These are phyloP conservation scores for Pomacea canaliculata DNA, from an alignment of 2,888 invertebrate genomes.

Conservation along the genomic window DNA sequence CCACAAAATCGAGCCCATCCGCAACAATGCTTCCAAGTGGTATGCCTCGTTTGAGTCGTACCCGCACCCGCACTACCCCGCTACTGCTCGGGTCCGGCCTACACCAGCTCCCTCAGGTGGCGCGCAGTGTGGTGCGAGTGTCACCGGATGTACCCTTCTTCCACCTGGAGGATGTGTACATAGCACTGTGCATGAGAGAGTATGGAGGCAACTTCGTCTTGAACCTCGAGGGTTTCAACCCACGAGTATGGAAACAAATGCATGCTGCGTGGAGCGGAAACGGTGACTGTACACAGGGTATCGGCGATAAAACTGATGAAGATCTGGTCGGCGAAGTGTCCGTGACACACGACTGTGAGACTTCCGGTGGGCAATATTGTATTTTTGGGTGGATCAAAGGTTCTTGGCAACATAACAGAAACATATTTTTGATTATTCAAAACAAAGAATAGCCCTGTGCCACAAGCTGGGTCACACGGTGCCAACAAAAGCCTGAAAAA, in stretches of 20 bases:
- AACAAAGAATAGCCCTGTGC: too few relatives aligned
- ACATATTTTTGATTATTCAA: too few relatives aligned
- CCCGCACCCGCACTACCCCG: slow-evolving; percentile 46
- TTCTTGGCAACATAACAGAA: too few relatives aligned
- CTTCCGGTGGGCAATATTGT: too few relatives aligned
- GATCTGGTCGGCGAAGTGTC: slow-evolving; percentile 11
- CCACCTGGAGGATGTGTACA: slow-evolving; percentile 58
- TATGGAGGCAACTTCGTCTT: slow-evolving; percentile 37
- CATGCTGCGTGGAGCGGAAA: not conserved
- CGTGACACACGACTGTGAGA: too few relatives aligned
- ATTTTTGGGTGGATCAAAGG: too few relatives aligned
- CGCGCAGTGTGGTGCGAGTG: slow-evolving; percentile 38
- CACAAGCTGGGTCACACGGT: too few relatives aligned
- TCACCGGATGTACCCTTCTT: slow-evolving; percentile 55
- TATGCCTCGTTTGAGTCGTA: slow-evolving; percentile 48
- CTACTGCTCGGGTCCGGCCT: slow-evolving; percentile 57
- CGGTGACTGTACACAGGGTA: slow-evolving; percentile 6
- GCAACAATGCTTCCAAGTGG: slow-evolving; percentile 50
- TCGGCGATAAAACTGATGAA: not conserved
- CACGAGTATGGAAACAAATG: not conserved
- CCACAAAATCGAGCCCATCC: slow-evolving; percentile 35
- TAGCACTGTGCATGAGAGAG: slow-evolving; percentile 45
- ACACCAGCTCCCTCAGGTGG: slow-evolving; percentile 50
- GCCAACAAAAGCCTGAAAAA: too few relatives aligned
- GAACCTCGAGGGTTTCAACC: slow-evolving; percentile 41